Conservation (phyloP, 2,888 invertebrate species). For the Euplagia quadripunctaria region DNA sequence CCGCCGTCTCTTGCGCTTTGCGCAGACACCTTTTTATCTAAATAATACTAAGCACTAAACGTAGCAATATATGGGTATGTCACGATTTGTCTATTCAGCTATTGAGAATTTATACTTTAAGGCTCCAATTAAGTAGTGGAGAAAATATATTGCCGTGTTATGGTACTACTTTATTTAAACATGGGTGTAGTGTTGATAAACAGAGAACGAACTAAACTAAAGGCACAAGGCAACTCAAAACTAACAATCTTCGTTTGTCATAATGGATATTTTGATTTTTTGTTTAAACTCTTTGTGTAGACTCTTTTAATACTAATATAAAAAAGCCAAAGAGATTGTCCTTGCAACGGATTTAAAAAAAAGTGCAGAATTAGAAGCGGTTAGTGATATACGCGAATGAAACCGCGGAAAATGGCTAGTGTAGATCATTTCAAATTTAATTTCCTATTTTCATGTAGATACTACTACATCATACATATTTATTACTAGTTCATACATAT, state of each 20-base stretch:
- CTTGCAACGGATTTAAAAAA: background rate
- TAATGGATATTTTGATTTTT: background rate
- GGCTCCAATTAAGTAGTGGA: conserved; percentile 45
- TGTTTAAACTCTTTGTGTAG: background rate
- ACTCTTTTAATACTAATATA: background rate
- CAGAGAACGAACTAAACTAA: background rate
- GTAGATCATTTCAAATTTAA: no score
- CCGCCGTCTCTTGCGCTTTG: conserved; percentile 45
- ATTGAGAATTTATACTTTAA: conserved; percentile 53
- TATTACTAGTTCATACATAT: no score
- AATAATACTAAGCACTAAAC: conserved; percentile 52
- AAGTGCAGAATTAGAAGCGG: no score
- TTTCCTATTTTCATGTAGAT: no score
- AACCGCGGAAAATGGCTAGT: no score
- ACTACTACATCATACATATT: no score
- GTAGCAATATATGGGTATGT: conserved; percentile 60
- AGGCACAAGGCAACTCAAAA: background rate
- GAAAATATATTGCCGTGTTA: conserved; percentile 49
- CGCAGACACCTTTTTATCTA: conserved; percentile 46
- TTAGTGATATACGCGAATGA: background rate
- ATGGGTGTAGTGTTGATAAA: conserved; percentile 13
- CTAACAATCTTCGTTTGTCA: background rate
- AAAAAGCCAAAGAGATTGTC: background rate
- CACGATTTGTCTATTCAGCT: conserved; percentile 60
- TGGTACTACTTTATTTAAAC: conserved; percentile 54